Evolutionary conservation across 2,113 vertebrate genomes (phyloP).

Genomic region (Halichoeres trimaculatus): DNA sequence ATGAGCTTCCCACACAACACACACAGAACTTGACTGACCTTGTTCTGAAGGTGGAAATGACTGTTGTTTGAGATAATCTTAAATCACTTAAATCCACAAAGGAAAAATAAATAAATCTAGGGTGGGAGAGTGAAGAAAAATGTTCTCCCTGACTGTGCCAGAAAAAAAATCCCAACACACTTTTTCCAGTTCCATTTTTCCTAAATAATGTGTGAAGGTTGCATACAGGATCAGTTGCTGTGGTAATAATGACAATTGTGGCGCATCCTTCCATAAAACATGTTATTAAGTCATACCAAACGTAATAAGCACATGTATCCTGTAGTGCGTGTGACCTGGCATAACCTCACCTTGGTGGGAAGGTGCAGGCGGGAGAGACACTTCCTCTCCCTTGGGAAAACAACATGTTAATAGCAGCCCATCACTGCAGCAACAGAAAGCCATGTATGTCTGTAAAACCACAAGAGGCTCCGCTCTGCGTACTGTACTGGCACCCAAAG

Average conservation of each 20-base stretch:
- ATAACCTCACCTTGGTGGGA: constrained; percentile 56
- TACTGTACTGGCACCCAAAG: constrained; percentile 49
- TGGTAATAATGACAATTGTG: constrained; percentile 58
- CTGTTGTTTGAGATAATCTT: not conserved
- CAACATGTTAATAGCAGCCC: constrained; percentile 72
- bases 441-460: constrained; percentile 73
- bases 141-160: not conserved
- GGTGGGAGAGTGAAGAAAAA: not conserved
- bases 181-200: not conserved
- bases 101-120: not conserved
- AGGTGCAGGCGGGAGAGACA: constrained; percentile 49
- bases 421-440: constrained; percentile 66
- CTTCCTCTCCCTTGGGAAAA: constrained; percentile 64
- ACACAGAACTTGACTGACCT: not conserved
- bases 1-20: too few relatives aligned
- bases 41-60: not conserved
- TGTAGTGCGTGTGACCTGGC: constrained; percentile 55
- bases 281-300: constrained; percentile 46
- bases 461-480: constrained; percentile 60
- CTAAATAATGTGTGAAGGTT: not conserved
- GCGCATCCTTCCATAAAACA: constrained; percentile 36
- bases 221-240: constrained; percentile 21
- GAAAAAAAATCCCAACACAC: not conserved
- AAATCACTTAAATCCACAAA: not conserved
- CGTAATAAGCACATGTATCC: constrained; percentile 36